Evolutionary conservation across 2,797 vertebrate genomes (phyloP).

Genomic region (Amazona finschi): DNA sequence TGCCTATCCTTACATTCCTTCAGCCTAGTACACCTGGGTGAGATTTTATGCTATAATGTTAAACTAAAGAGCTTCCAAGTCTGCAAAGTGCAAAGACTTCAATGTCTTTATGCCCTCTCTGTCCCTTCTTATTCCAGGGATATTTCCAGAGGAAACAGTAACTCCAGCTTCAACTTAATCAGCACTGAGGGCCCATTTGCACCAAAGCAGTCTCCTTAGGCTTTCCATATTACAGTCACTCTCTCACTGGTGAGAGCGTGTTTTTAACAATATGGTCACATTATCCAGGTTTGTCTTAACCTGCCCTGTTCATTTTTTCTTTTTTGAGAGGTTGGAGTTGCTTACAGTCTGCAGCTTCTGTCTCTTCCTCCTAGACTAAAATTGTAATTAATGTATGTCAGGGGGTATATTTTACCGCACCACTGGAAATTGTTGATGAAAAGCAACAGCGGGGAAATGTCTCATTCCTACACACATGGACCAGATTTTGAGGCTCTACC

Average conservation of each 20-base stretch:
- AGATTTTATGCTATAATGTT: neutral
- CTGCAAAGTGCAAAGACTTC: neutral
- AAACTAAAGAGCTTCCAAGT: neutral
- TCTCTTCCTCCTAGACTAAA: neutral
- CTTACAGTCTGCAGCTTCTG: neutral
- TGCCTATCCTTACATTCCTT: neutral
- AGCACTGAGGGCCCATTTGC: neutral
- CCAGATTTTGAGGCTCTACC: neutral
- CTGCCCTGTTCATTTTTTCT: neutral
- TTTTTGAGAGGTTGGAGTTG: neutral
- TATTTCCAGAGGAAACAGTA: neutral
- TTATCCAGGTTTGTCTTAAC: neutral
- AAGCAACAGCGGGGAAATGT: neutral
- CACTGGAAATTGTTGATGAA: neutral
- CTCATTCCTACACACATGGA: neutral
- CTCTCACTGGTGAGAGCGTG: neutral
- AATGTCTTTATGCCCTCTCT: neutral
- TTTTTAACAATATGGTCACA: neutral
- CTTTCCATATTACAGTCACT: neutral
- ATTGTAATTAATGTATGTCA: neutral
- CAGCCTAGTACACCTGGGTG: accelerated
- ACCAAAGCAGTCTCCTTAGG: neutral
- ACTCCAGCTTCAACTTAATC: neutral
- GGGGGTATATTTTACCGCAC: neutral
- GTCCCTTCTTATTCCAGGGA: neutral